Conservation (phyloP, 2,888 invertebrate species). For the Dione vanillae region DNA sequence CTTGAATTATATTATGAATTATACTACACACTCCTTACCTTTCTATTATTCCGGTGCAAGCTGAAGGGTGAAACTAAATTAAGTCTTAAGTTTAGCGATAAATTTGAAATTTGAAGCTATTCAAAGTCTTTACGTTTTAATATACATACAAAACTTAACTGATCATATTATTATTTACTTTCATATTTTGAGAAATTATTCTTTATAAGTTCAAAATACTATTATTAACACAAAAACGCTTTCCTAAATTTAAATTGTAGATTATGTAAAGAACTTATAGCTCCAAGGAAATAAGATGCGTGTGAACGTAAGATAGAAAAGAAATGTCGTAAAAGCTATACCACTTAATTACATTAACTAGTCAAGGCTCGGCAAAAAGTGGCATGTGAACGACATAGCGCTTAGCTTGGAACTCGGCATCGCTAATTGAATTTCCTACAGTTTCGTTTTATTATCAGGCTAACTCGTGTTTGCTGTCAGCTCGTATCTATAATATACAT, state of each 20-base stretch:
- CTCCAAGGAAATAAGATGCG: constrained; percentile 1
- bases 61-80: too few species aligned
- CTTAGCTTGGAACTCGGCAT: constrained; percentile 22
- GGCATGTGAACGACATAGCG: constrained; percentile 23
- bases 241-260: background rate
- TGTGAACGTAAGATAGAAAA: constrained; percentile 1
- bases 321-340: constrained; percentile 19
- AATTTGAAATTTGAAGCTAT: too few species aligned
- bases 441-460: constrained; percentile 32
- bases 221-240: background rate
- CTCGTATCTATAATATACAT: background rate
- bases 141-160: too few species aligned
- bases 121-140: too few species aligned
- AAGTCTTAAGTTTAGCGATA: too few species aligned
- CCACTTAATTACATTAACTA: constrained; percentile 31
- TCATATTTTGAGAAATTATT: background rate
- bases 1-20: too few species aligned
- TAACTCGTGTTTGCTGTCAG: constrained; percentile 24
- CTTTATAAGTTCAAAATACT: too few species aligned
- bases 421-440: constrained; percentile 34
- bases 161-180: too few species aligned
- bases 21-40: too few species aligned
- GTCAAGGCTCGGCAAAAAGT: constrained; percentile 25
- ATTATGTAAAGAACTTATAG: constrained; percentile 9
- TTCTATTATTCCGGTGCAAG: too few species aligned